Base-by-base conservation (phyloP, 2,888 invertebrate species). In the Eupithecia insigniata region DNA sequence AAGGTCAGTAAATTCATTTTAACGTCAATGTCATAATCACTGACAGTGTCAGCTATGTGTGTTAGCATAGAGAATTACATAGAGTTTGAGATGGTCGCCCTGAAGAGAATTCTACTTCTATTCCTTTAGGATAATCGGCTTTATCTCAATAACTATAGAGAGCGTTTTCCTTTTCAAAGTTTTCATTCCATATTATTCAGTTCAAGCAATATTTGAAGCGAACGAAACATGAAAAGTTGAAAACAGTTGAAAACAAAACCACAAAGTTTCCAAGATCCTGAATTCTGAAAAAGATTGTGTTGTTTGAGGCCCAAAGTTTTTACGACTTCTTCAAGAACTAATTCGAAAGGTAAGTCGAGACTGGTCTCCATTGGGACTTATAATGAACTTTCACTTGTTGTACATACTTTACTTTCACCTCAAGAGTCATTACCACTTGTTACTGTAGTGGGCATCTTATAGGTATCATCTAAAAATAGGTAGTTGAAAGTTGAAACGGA, bases 1-100 rank as follows among this genome's bases (percentile, higher is more conserved):
- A 81, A 81, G 80, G 81, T 80, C 80, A 79, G 51, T 71, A 70
- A 71, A 73, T 71, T 76, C 76, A 81, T 46, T 10, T 55, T 14
- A 28, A n/a, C 26, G 26, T 55, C 26, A 26, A 55, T 26, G 55
- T 51, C 51, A 51, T n/a, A 1, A 22, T 10, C 10, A n/a, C 46
- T 46, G 51, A 26, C 51, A 2, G 12, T 12, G 12, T 26, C 55
- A 55, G n/a, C n/a, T n/a, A n/a, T n/a, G n/a, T n/a, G n/a, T n/a
- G n/a, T n/a, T n/a, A n/a, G n/a, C n/a, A n/a, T n/a, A n/a, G n/a
- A n/a, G n/a, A n/a, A n/a, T n/a, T n/a, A n/a, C n/a, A n/a, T n/a
- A n/a, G n/a, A n/a, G n/a, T n/a, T n/a, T n/a, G n/a, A n/a, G n/a
- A n/a, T n/a, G n/a, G n/a, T n/a, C n/a, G n/a, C n/a, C n/a, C n/a